These are phyloP conservation scores for Tonatia bakeri DNA, from an alignment of 2,113 vertebrate species.

Conservation along the genomic window DNA sequence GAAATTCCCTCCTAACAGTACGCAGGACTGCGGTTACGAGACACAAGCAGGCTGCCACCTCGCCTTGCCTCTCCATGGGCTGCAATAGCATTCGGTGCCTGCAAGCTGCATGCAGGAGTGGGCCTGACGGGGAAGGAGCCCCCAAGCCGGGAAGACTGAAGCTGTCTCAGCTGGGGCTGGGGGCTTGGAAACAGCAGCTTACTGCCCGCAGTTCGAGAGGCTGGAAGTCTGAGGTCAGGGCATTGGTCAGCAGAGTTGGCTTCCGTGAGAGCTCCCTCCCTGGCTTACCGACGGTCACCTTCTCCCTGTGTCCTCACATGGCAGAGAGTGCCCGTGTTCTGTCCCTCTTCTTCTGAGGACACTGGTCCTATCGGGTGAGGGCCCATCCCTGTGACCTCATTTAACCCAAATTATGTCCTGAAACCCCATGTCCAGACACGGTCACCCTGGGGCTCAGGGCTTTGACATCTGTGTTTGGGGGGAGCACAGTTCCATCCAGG, in stretches of 20 bases:
- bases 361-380: not conserved
- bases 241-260: fast-evolving
- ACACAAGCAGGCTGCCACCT: fast-evolving
- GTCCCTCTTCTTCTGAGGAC: not conserved
- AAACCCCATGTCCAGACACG: not conserved
- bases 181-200: not conserved
- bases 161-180: not conserved
- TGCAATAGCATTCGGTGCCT: fast-evolving
- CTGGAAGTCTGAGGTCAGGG: not conserved
- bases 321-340: not conserved
- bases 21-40: not conserved
- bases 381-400: not conserved
- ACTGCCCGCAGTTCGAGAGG: not conserved
- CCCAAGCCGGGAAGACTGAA: not conserved
- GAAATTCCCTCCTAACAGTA: not conserved
- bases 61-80: not conserved
- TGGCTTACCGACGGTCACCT: fast-evolving
- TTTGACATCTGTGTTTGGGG: not conserved
- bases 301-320: not conserved
- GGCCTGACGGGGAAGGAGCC: not conserved
- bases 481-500: not conserved
- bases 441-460: not conserved
- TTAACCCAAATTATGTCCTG: not conserved
- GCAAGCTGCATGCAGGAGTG: not conserved
- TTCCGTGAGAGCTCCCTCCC: not conserved